Evolutionary conservation across 2,888 invertebrate species (phyloP).

Genomic region (Adineta ricciae): DNA sequence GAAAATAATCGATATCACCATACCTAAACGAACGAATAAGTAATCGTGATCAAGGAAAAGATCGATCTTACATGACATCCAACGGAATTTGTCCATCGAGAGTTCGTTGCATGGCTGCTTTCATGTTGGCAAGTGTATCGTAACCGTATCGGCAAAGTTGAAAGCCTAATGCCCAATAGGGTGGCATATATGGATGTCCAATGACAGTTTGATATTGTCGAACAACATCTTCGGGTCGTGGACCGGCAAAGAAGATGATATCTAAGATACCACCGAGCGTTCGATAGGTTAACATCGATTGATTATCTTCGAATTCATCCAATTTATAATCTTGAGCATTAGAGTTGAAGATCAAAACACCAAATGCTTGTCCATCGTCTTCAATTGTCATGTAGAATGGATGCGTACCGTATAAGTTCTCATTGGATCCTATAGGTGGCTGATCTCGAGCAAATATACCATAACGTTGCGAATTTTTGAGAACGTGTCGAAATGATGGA

Average conservation of each 20-base stretch:
- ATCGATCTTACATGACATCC: slow-evolving; percentile 21
- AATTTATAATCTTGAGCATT: slow-evolving; percentile 56
- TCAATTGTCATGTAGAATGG: slow-evolving; percentile 70
- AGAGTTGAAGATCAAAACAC: slow-evolving; percentile 70
- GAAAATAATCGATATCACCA: slow-evolving; percentile 46
- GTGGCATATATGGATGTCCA: slow-evolving; percentile 40
- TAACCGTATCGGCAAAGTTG: slow-evolving; percentile 65
- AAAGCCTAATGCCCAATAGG: slow-evolving; percentile 72
- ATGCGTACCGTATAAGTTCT: slow-evolving; percentile 68
- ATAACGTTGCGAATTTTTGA: slow-evolving; percentile 34
- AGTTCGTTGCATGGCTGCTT: slow-evolving; percentile 43
- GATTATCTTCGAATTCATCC: slow-evolving; percentile 51
- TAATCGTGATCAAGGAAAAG: background rate
- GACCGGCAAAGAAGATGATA: slow-evolving; percentile 68
- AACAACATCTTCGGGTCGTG: slow-evolving; percentile 58
- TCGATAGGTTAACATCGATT: slow-evolving; percentile 70
- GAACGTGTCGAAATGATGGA: slow-evolving; percentile 17
- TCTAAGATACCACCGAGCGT: slow-evolving; percentile 71
- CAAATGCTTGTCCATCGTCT: slow-evolving; percentile 56
- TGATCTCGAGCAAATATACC: slow-evolving; percentile 48
- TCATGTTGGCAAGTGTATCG: slow-evolving; percentile 40
- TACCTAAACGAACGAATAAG: slow-evolving; percentile 37
- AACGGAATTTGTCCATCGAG: slow-evolving; percentile 42
- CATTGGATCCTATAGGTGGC: slow-evolving; percentile 37
- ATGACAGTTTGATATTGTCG: slow-evolving; percentile 45